These are phyloP conservation scores for Microcebus jonahi DNA, from an alignment of 2,113 vertebrate genomes.

Conservation along the genomic window DNA sequence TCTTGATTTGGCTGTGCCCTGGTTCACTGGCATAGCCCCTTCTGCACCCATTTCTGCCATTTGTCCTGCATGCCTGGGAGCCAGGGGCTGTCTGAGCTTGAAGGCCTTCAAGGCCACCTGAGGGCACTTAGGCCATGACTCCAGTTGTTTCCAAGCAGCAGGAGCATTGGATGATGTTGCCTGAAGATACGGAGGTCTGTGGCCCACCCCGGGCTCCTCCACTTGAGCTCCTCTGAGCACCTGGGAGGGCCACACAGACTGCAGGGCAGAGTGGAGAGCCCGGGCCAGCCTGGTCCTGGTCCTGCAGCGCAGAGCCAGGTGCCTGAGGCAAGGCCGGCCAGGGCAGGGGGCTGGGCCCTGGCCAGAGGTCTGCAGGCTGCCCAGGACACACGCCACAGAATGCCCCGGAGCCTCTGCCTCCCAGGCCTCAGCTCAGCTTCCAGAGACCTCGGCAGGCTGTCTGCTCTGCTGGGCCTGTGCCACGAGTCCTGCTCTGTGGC, in stretches of 20 bases:
- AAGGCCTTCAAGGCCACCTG: too few relatives aligned
- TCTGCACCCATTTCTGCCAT: too few relatives aligned
- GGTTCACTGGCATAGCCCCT: background rate
- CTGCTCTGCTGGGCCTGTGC: background rate
- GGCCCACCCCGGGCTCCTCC: background rate
- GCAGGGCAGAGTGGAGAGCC: background rate
- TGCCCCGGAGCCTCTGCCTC: background rate
- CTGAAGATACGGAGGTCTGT: background rate
- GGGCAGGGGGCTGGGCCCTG: background rate
- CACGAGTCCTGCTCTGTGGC: background rate
- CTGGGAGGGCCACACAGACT: background rate
- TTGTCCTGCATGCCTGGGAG: too few relatives aligned
- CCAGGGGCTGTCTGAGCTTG: background rate
- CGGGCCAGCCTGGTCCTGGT: rapidly evolving
- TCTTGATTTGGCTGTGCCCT: background rate
- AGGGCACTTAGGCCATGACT: background rate
- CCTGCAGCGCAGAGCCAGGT: background rate
- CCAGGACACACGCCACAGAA: background rate
- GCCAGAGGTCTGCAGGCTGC: background rate
- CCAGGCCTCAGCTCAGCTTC: background rate
- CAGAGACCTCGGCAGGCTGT: rapidly evolving
- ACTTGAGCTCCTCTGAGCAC: background rate
- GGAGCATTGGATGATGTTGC: background rate
- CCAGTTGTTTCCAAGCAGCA: background rate
- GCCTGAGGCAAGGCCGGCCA: background rate